phyloP scores from a whole-genome alignment of 1,140 invertebrate species.

The Ladona fulva region DNA sequence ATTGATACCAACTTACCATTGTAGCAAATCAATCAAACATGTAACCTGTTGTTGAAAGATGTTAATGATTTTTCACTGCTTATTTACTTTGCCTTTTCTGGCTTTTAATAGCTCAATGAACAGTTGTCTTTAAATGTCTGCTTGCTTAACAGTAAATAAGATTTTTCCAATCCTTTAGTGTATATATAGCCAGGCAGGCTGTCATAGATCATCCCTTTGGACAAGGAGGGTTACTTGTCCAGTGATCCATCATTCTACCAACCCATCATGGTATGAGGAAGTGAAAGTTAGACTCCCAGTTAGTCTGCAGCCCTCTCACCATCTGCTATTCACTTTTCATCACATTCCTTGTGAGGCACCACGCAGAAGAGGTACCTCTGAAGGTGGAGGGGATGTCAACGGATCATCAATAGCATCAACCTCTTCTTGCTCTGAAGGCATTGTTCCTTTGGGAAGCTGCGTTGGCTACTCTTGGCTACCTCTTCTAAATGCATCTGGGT shows the following conservation, averaged over 20 bases:
- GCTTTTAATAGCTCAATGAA: too few relatives aligned
- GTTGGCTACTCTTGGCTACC: slow-evolving; percentile 89
- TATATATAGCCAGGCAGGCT: slow-evolving; percentile 64
- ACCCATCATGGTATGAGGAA: slow-evolving; percentile 77
- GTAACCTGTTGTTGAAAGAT: too few relatives aligned
- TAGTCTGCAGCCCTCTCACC: slow-evolving; percentile 66
- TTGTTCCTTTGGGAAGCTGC: slow-evolving; percentile 57
- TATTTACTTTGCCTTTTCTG: too few relatives aligned
- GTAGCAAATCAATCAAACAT: too few relatives aligned
- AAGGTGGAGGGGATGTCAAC: neutral
- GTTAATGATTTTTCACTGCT: too few relatives aligned
- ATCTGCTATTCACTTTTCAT: slow-evolving; percentile 80
- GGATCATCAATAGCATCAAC: neutral
- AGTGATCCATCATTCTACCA: slow-evolving; percentile 71
- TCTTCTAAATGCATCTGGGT: slow-evolving; percentile 53
- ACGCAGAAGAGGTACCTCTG: slow-evolving; percentile 45
- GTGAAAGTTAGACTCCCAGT: slow-evolving; percentile 77
- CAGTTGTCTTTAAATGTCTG: too few relatives aligned
- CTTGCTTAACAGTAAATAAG: too few relatives aligned
- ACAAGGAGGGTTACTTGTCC: slow-evolving; percentile 53
- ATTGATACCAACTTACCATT: too few relatives aligned
- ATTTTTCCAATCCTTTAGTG: slow-evolving; percentile 40
- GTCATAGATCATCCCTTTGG: slow-evolving; percentile 39
- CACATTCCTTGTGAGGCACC: slow-evolving; percentile 80
- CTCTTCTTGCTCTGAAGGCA: neutral